These are phyloP conservation scores for Gallinago solitaria DNA, from an alignment of 2,797 vertebrate genomes.

Conservation along the genomic window DNA sequence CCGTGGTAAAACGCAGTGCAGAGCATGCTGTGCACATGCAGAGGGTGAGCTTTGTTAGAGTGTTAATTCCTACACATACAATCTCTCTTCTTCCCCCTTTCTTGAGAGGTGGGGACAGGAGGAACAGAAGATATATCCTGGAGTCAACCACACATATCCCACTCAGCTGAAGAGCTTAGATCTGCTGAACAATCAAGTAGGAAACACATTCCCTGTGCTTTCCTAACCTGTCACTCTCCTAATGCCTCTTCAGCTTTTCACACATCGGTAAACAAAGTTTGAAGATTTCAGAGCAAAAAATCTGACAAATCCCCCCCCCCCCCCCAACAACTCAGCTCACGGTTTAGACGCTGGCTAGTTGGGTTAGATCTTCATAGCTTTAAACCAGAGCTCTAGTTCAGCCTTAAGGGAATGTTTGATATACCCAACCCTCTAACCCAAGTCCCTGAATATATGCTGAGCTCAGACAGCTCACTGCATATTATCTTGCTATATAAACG, in stretches of 20 bases:
- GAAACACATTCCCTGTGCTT: neutral
- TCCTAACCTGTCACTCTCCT: neutral
- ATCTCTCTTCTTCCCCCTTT: neutral
- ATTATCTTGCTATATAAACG: neutral
- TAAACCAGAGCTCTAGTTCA: neutral
- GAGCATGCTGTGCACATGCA: slow-evolving; percentile 65
- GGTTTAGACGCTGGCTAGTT: neutral
- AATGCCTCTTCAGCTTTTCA: neutral
- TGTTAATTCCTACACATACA: neutral
- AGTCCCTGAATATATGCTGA: neutral
- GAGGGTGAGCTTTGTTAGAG: neutral
- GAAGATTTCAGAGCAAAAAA: neutral
- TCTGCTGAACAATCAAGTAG: neutral
- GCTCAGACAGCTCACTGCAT: neutral
- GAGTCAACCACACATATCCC: neutral
- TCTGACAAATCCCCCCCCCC: neutral
- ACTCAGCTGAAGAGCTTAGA: neutral
- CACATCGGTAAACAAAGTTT: neutral
- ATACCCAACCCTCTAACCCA: neutral
- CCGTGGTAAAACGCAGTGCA: neutral
- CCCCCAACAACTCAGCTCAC: neutral
- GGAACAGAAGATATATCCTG: neutral
- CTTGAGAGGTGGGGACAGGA: neutral
- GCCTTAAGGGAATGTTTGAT: neutral
- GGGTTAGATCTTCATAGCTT: neutral